Conservation (phyloP, 2,888 invertebrate genomes). For the Phaedon cochleariae region DNA sequence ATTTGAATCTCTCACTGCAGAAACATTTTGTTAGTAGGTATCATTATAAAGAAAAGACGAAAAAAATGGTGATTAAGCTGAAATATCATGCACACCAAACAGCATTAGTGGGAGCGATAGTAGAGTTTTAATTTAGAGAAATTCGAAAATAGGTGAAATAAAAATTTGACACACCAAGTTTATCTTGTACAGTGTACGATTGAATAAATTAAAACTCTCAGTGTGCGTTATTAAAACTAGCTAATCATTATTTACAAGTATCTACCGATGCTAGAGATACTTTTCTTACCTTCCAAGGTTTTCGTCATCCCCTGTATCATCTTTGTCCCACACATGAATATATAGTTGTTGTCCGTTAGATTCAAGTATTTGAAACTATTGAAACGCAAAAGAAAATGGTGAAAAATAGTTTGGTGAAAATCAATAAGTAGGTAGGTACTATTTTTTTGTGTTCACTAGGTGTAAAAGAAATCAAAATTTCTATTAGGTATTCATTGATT, state of each 20-base stretch:
- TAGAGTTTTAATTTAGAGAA: background rate
- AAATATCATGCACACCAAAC: background rate
- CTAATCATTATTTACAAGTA: background rate
- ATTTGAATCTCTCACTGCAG: background rate
- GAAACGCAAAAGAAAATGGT: conserved; percentile 28
- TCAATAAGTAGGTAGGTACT: background rate
- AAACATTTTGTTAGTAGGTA: background rate
- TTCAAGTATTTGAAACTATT: conserved; percentile 66
- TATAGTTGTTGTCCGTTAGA: conserved; percentile 77
- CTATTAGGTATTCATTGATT: background rate
- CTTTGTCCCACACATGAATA: conserved; percentile 85
- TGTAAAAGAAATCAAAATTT: background rate
- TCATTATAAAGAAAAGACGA: background rate
- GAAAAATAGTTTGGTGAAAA: conserved; percentile 11
- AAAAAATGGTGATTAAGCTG: background rate
- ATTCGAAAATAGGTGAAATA: background rate
- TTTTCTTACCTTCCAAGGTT: conserved; percentile 82
- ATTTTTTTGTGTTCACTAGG: background rate
- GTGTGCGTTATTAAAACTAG: background rate
- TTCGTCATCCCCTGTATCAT: conserved; percentile 87
- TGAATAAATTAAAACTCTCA: background rate
- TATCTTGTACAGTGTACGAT: background rate
- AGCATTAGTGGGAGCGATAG: background rate
- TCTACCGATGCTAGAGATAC: too few species aligned
- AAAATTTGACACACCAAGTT: background rate